Evolutionary conservation across 2,113 vertebrate species (phyloP).

Genomic region (Helogale parvula): DNA sequence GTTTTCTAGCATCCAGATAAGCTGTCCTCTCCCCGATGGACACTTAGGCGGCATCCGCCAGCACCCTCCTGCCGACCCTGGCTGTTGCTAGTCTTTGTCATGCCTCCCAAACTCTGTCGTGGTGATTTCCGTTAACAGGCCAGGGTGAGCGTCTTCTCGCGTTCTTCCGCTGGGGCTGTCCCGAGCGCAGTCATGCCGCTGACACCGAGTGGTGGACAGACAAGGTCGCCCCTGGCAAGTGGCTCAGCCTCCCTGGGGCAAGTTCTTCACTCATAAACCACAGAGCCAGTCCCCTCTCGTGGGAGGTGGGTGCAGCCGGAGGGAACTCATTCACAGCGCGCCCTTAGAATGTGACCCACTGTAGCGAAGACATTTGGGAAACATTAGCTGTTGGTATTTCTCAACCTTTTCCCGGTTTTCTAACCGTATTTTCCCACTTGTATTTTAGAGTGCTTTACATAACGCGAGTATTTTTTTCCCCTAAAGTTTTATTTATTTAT

Average conservation of each 20-base stretch:
- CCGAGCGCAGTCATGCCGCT: rapidly evolving
- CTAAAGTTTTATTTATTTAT: too few relatives aligned
- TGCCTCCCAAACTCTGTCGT: not conserved
- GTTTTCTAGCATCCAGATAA: not conserved
- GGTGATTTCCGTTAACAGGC: not conserved
- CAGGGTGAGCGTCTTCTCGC: not conserved
- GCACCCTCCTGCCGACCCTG: not conserved
- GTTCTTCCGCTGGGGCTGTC: not conserved
- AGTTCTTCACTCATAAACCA: not conserved
- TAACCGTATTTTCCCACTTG: not conserved
- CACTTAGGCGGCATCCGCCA: not conserved
- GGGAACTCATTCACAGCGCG: not conserved
- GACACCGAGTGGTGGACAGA: not conserved
- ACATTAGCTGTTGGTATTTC: not conserved
- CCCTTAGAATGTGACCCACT: not conserved
- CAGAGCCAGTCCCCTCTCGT: not conserved
- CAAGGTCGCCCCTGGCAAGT: not conserved
- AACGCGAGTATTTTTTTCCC: not conserved
- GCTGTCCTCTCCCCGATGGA: not conserved
- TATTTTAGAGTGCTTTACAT: not conserved
- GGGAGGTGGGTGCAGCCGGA: not conserved
- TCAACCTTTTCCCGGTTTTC: not conserved
- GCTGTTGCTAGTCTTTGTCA: not conserved
- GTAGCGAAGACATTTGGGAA: not conserved
- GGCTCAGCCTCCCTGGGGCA: not conserved